Percentiles rank a stretch among this genome's conserved stretches.
Evolutionary conservation across 2,797 vertebrate genomes (phyloP).

Genomic region (Furcifer pardalis): DNA sequence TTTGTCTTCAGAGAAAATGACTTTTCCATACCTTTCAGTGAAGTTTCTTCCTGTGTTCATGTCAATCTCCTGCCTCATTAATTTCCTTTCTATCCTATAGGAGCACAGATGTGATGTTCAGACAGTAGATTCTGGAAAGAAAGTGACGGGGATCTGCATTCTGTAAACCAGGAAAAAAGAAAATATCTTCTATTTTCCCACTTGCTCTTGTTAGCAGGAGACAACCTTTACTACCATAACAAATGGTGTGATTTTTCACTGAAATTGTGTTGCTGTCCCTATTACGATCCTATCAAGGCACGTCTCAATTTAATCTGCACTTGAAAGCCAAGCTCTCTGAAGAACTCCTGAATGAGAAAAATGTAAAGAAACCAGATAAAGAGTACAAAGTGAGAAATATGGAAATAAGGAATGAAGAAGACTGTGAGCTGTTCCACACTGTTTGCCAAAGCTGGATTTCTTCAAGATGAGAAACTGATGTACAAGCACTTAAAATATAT

Average conservation of each 20-base stretch:
- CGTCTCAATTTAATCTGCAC: slow-evolving; percentile 9
- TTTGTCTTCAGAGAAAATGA: slow-evolving; percentile 51
- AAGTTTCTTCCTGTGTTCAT: slow-evolving; percentile 16
- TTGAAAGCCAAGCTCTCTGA: slow-evolving; percentile 15
- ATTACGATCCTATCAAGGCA: slow-evolving; percentile 18
- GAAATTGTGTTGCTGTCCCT: slow-evolving; percentile 13
- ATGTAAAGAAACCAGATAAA: slow-evolving; percentile 37
- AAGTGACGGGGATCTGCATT: slow-evolving; percentile 26
- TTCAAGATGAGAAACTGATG: slow-evolving; percentile 28
- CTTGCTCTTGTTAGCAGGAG: slow-evolving; percentile 25
- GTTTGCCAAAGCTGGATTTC: slow-evolving; percentile 15
- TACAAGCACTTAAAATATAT: slow-evolving; percentile 22
- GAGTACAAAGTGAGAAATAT: not conserved
- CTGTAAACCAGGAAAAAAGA: slow-evolving; percentile 20
- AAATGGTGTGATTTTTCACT: slow-evolving; percentile 31
- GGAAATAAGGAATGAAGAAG: slow-evolving; percentile 43
- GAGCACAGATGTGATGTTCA: slow-evolving; percentile 39
- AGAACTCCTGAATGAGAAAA: not conserved
- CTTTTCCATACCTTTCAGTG: slow-evolving; percentile 42
- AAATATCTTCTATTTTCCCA: slow-evolving; percentile 21
- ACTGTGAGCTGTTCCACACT: slow-evolving; percentile 14
- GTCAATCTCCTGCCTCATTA: slow-evolving; percentile 8
- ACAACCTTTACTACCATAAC: slow-evolving; percentile 33
- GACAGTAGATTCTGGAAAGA: slow-evolving; percentile 36
- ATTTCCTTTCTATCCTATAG: slow-evolving; percentile 64